Percentiles rank a stretch among this genome's conserved stretches.
Evolutionary conservation across 2,888 invertebrate genomes (phyloP).

Genomic region (Quadroppia sp.): DNA sequence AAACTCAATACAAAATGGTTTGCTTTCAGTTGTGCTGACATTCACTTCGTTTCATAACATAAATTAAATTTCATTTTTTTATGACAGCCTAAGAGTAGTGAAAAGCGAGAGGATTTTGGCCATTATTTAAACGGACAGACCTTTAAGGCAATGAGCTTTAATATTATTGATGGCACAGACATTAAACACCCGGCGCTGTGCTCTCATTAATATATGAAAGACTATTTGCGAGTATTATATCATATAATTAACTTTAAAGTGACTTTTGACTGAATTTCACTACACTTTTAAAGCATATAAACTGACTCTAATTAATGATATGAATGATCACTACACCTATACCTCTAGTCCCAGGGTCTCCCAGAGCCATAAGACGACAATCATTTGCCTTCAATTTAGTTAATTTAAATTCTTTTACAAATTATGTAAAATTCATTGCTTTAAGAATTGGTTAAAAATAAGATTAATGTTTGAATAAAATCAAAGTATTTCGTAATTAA

Average conservation of each 20-base stretch:
- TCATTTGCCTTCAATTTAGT: no score
- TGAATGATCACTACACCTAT: not conserved
- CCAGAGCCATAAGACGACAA: no score
- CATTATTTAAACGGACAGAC: constrained; percentile 5
- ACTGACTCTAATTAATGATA: not conserved
- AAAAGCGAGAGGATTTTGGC: not conserved
- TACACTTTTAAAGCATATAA: not conserved
- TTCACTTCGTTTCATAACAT: not conserved
- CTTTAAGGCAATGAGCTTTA: not conserved
- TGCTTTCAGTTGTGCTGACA: constrained; percentile 1
- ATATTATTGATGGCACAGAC: not conserved
- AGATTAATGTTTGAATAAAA: no score
- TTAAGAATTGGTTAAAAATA: no score
- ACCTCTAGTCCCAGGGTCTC: no score
- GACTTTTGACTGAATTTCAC: no score
- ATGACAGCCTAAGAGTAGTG: constrained; percentile 1
- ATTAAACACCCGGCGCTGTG: not conserved
- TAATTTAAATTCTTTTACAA: no score
- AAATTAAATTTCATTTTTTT: constrained; percentile 20
- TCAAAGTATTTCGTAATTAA: no score
- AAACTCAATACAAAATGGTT: not conserved
- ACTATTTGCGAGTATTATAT: no score
- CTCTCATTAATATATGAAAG: no score
- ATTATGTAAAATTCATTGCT: no score
- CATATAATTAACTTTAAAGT: not conserved